Conservation (phyloP, 2,113 vertebrate species). For the Carlito syrichta region DNA sequence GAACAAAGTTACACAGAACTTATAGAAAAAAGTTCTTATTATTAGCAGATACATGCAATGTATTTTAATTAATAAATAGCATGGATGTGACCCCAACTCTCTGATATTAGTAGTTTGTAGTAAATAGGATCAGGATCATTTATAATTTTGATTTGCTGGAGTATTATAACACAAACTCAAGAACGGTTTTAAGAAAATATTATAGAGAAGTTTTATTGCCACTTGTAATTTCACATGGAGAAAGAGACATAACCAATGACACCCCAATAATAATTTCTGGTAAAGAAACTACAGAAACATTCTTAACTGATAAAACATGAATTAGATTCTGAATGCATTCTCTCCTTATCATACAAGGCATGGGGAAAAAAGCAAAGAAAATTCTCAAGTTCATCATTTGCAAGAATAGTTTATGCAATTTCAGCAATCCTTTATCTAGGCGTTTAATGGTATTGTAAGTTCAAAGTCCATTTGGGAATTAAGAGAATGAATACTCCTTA, state of each 20-base stretch:
- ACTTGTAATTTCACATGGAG: neutral
- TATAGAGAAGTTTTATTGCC: constrained; percentile 19
- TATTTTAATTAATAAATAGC: constrained; percentile 22
- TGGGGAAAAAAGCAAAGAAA: neutral
- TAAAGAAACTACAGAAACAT: neutral
- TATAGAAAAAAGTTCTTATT: neutral
- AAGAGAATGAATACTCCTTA: neutral
- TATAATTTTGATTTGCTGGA: neutral
- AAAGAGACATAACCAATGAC: neutral
- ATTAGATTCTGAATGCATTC: constrained; percentile 8
- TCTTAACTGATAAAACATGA: neutral
- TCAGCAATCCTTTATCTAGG: neutral
- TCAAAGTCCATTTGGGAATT: neutral
- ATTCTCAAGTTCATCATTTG: neutral
- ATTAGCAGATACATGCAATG: neutral
- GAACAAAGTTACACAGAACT: neutral
- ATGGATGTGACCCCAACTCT: neutral
- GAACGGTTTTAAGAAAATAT: constrained; percentile 20
- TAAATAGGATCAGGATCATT: neutral
- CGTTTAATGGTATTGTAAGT: neutral
- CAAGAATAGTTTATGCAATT: neutral
- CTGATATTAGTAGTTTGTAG: neutral
- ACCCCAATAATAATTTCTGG: neutral
- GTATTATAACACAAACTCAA: neutral
- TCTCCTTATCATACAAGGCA: neutral